phyloP scores from a whole-genome alignment of 2,888 invertebrate species.

The Sarcophaga carnaria region DNA sequence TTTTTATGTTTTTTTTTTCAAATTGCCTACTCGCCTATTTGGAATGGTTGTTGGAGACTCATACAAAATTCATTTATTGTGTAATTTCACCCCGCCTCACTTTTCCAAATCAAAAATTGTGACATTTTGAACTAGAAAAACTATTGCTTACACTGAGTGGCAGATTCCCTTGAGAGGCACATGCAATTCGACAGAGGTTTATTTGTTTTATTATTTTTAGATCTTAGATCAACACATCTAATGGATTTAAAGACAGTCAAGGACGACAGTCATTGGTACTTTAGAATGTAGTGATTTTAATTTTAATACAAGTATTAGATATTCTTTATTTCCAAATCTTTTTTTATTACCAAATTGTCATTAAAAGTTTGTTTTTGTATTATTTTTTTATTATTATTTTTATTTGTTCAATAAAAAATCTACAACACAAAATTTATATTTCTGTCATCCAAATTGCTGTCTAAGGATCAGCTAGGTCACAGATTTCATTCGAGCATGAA shows the following conservation, averaged over 20 bases:
- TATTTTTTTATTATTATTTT: too few relatives aligned
- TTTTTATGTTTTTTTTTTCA: neutral
- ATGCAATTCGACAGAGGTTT: neutral
- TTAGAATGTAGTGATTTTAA: neutral
- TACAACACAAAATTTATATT: too few relatives aligned
- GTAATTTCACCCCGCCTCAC: constrained; percentile 42
- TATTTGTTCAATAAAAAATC: too few relatives aligned
- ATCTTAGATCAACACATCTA: constrained; percentile 4
- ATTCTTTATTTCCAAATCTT: too few relatives aligned
- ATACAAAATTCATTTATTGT: constrained; percentile 55
- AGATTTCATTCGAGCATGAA: too few relatives aligned
- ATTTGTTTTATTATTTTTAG: neutral
- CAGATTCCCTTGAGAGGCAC: constrained; percentile 40
- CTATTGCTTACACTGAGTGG: constrained; percentile 39
- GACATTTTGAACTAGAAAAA: constrained; percentile 63
- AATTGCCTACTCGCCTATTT: neutral
- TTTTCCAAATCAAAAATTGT: constrained; percentile 45
- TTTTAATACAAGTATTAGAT: too few relatives aligned
- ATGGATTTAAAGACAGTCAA: constrained; percentile 30
- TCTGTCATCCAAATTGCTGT: too few relatives aligned
- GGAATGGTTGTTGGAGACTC: neutral
- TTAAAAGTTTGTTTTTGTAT: too few relatives aligned
- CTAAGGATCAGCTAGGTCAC: too few relatives aligned
- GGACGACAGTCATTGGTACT: constrained; percentile 1
- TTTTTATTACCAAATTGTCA: too few relatives aligned